A percentile compares a stretch with the other conserved stretches of the same genome.
These are phyloP conservation scores for Drosophila leontia DNA, from an alignment of 1,140 invertebrate species.

Conservation along the genomic window DNA sequence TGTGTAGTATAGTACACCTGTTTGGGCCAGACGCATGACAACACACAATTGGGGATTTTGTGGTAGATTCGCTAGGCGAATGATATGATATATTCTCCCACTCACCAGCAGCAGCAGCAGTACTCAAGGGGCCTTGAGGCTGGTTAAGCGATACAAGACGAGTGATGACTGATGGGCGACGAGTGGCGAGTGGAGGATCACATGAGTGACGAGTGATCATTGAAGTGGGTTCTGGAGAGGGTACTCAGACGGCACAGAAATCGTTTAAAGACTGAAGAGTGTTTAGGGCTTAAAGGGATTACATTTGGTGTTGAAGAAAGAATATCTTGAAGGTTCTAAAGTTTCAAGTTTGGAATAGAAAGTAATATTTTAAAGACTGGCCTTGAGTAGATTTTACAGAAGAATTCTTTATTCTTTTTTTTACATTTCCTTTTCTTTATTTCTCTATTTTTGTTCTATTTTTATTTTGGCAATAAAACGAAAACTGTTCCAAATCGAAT, in stretches of 20 bases:
- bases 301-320: neutral
- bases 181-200: constrained; percentile 34
- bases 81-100: constrained; percentile 25
- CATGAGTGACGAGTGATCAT: constrained; percentile 42
- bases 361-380: constrained; percentile 9
- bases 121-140: constrained; percentile 23
- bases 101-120: neutral
- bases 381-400: constrained; percentile 4
- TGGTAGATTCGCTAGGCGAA: constrained; percentile 26
- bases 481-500: constrained; percentile 52
- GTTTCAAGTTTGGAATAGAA: neutral
- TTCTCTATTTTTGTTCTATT: constrained; percentile 6
- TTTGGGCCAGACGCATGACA: constrained; percentile 48
- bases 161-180: constrained; percentile 33
- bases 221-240: constrained; percentile 31
- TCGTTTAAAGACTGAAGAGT: neutral
- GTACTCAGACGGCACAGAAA: constrained; percentile 15
- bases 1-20: constrained; percentile 30
- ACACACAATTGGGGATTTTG: constrained; percentile 29
- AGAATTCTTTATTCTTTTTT: neutral
- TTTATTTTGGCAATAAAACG: constrained; percentile 42
- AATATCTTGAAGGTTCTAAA: neutral
- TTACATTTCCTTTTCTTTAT: neutral
- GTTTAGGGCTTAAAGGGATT: constrained; percentile 4
- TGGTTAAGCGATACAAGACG: constrained; percentile 22